A percentile compares a stretch with the other conserved stretches of the same genome.
Conservation (phyloP, 1,140 invertebrate species). For the Anastatus disparis region DNA sequence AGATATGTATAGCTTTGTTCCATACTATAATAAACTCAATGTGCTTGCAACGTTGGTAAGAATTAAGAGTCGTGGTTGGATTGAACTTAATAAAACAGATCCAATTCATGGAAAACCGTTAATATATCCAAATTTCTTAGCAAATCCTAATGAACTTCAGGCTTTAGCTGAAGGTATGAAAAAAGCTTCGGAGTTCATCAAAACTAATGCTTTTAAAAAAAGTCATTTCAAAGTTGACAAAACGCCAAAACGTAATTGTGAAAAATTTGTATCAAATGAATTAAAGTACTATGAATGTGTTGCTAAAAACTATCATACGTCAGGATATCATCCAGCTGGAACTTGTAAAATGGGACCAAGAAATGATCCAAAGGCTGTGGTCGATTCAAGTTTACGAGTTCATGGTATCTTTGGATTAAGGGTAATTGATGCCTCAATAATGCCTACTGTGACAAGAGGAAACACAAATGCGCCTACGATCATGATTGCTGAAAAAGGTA, state of each 20-base stretch:
- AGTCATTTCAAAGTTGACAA: background rate
- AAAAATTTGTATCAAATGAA: background rate
- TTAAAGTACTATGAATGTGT: background rate
- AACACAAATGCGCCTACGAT: constrained; percentile 7
- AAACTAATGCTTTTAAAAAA: constrained; percentile 5
- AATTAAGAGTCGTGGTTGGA: background rate
- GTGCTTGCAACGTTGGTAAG: background rate
- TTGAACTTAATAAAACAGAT: constrained; percentile 12
- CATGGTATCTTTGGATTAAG: background rate
- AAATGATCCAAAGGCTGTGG: constrained; percentile 56
- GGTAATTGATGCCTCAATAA: constrained; percentile 14
- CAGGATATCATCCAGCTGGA: constrained; percentile 63
- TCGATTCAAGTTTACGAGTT: constrained; percentile 67
- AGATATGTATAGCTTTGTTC: background rate
- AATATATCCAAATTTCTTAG: background rate
- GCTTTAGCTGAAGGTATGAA: background rate
- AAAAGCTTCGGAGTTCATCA: background rate
- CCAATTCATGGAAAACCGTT: background rate
- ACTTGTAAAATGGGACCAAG: constrained; percentile 73
- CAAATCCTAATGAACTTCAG: background rate
- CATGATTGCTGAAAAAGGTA: constrained; percentile 17
- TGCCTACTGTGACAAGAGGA: background rate
- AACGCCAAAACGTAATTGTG: background rate
- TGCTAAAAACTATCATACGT: constrained; percentile 39
- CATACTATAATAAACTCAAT: background rate